Evolutionary conservation across 1,140 invertebrate genomes (phyloP), one percentile per base, ranked within the genome.

Genomic region (Drosophila orosa): DNA sequence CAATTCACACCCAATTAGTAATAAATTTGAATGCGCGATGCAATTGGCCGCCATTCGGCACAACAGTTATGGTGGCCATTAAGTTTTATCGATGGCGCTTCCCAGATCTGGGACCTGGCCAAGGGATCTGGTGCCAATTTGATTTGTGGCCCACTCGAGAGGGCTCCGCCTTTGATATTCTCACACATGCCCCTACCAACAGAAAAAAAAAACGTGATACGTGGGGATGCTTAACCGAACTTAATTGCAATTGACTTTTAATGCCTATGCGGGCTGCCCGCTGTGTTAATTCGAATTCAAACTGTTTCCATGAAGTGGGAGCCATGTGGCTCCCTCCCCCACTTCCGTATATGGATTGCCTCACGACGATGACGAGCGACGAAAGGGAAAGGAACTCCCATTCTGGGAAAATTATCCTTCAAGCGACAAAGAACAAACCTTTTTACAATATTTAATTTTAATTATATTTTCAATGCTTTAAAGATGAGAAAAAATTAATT

Each of bases 1-100:
- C 85, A 82, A 85, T 90, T 90, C 86, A 90, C 86, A 90, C 86
- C 86, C 78, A 84, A 90, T 90, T 90, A 90, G 86, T 90, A 90
- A 90, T 90, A 90, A 90, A 90, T 90, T 90, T 90, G 74, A 90
- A 90, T 90, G 86, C 61, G 42, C 61, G 17, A 42, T 76, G 78
- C 66, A 67, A 80, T 59, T 59, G 66, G 48, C 52, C 40, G 47
- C 80, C 81, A 85, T 76, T 85, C 71, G 37, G 58, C 71, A 68
- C 42, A 90, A 90, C 86, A 89, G 85, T 80, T 85, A 90, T 90
- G 78, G 66, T 58, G 67, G 82, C 86, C 71, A 90, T 90, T 90
- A 90, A 90, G 83, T 90, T 90, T 90, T 90, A 90, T 90, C 89
- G 85, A 85, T 90, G 80, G 76, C 84, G 76, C 84, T 87, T 54